Conservation (phyloP, 2,113 vertebrate species). For the Trogon surrucura region DNA sequence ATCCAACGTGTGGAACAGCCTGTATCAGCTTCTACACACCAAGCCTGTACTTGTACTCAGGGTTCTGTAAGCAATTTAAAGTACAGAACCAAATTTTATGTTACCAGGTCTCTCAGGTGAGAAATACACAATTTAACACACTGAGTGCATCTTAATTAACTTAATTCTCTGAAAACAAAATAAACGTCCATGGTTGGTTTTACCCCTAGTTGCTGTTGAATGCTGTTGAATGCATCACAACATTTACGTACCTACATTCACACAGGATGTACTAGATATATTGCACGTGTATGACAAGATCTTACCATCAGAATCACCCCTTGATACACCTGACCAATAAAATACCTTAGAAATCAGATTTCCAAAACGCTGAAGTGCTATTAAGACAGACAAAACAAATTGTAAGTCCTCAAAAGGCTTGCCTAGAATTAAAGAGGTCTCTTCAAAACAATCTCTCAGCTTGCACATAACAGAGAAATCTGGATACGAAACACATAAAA, state of each 20-base stretch:
- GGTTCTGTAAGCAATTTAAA: background rate
- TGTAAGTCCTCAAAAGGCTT: background rate
- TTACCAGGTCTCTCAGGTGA: background rate
- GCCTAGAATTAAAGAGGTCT: background rate
- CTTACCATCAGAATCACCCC: background rate
- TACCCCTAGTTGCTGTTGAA: background rate
- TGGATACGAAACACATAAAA: background rate
- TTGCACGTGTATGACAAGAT: background rate
- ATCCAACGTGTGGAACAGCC: background rate
- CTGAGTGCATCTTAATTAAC: background rate
- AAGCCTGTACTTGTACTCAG: background rate
- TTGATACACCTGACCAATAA: background rate
- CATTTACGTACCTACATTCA: background rate
- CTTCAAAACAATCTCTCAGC: background rate
- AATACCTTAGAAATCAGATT: background rate
- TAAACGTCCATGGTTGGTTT: rapidly evolving
- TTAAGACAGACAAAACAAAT: background rate
- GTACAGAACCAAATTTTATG: background rate
- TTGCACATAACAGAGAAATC: background rate
- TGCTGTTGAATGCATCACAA: background rate
- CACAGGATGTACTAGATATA: background rate
- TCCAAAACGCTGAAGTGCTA: background rate
- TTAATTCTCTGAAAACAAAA: background rate
- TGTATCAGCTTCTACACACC: background rate
- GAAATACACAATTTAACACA: background rate